A percentile compares a stretch with the other conserved stretches of the same genome.
Evolutionary conservation across 2,888 invertebrate species (phyloP).

Genomic region (Chymomyza amoena): DNA sequence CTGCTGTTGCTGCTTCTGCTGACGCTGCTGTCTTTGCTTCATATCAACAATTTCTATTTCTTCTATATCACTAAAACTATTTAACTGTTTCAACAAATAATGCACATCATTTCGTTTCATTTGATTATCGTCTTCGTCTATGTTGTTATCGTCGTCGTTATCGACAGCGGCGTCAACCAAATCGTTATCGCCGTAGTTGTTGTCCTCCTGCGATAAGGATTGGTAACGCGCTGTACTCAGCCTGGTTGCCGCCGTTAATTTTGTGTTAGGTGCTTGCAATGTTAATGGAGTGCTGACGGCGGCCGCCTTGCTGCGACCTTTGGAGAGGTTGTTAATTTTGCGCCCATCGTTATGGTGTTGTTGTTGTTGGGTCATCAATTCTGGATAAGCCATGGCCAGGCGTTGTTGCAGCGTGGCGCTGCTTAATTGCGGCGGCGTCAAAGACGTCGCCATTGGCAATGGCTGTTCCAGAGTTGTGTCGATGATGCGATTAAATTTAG

Average conservation of each 20-base stretch:
- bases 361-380: constrained; percentile 54
- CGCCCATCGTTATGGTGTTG: constrained; percentile 46
- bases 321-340: constrained; percentile 61
- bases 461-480: constrained; percentile 72
- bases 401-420: constrained; percentile 67
- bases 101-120: constrained; percentile 79
- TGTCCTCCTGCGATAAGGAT: constrained; percentile 11
- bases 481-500: constrained; percentile 79
- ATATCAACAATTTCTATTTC: constrained; percentile 80
- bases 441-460: constrained; percentile 35
- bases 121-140: constrained; percentile 76
- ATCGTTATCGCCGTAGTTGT: constrained; percentile 3
- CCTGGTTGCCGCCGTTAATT: constrained; percentile 48
- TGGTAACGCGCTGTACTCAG: constrained; percentile 31
- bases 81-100: constrained; percentile 80
- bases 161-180: not conserved
- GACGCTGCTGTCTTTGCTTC: constrained; percentile 74
- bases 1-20: constrained; percentile 63
- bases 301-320: constrained; percentile 48
- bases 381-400: constrained; percentile 66
- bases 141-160: constrained; percentile 16
- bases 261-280: constrained; percentile 64
- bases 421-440: constrained; percentile 47
- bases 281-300: constrained; percentile 73
- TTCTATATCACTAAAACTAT: constrained; percentile 80